Conservation (phyloP, 53 echinoderm and acorn worm genomes). For the Apostichopus leukothele region DNA sequence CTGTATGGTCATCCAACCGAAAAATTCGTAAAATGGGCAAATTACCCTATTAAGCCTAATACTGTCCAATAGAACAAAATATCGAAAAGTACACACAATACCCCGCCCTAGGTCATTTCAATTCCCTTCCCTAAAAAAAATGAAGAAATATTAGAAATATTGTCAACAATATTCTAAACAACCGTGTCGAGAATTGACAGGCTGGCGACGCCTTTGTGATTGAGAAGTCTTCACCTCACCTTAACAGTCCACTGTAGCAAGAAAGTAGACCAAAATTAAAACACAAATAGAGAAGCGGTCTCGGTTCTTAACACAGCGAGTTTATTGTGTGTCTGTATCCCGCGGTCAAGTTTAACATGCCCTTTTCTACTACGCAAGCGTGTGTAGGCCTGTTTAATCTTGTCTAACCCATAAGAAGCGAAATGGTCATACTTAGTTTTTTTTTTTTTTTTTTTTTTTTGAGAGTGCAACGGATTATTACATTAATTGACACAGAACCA, state of each 20-base stretch:
- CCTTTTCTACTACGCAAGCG: too few species aligned
- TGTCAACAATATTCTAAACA: too few species aligned
- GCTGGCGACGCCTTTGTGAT: background rate
- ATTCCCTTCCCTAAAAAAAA: background rate
- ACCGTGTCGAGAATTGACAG: background rate
- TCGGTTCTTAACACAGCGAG: background rate
- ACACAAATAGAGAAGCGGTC: background rate
- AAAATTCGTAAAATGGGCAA: too few species aligned
- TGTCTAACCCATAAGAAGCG: too few species aligned
- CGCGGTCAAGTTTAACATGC: background rate
- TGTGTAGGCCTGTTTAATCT: too few species aligned
- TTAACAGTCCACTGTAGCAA: background rate
- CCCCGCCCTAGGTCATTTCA: background rate
- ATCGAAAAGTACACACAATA: background rate
- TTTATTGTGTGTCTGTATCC: background rate
- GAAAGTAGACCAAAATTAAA: background rate
- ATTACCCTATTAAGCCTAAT: too few species aligned
- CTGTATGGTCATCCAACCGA: too few species aligned
- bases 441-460: too few species aligned
- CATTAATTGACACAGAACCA: too few species aligned
- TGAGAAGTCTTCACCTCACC: background rate
- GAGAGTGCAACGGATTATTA: too few species aligned
- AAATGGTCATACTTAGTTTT: too few species aligned
- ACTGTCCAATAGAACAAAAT: too few species aligned
- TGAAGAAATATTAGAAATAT: background rate